A percentile compares a stretch with the other conserved stretches of the same genome.
phyloP scores from a whole-genome alignment of 2,888 invertebrate species.

The Epinotia ramella region DNA sequence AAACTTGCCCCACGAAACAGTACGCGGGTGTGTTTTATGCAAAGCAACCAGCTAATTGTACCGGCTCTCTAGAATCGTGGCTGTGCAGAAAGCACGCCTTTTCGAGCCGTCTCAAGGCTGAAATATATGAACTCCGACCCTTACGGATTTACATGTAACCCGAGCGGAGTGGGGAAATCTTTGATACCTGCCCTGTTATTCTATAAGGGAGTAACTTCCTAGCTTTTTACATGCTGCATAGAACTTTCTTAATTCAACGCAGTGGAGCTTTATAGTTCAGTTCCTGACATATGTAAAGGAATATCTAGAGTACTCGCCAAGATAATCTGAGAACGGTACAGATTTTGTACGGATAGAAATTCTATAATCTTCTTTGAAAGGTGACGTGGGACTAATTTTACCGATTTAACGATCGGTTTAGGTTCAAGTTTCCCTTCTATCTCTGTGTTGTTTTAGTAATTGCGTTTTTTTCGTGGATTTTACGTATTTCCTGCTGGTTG shows the following conservation, averaged over 20 bases:
- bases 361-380: constrained; percentile 10
- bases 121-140: constrained; percentile 51
- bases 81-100: constrained; percentile 62
- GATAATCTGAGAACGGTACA: constrained; percentile 19
- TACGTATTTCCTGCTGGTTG: no score
- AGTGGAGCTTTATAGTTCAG: constrained; percentile 3
- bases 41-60: constrained; percentile 74
- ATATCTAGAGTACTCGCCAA: constrained; percentile 8
- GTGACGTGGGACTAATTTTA: background rate
- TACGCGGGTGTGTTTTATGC: constrained; percentile 68
- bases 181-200: constrained; percentile 3
- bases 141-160: constrained; percentile 47
- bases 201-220: constrained; percentile 11
- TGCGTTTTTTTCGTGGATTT: no score
- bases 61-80: constrained; percentile 63
- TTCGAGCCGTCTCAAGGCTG: constrained; percentile 54
- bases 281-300: constrained; percentile 23
- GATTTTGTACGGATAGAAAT: constrained; percentile 8
- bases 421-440: no score
- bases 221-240: background rate
- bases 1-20: constrained; percentile 51
- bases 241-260: background rate
- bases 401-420: no score
- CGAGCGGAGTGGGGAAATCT: constrained; percentile 28
- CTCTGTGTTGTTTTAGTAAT: no score